These are phyloP conservation scores for Hypothenemus hampei DNA, from an alignment of 1,140 invertebrate species.

Conservation along the genomic window DNA sequence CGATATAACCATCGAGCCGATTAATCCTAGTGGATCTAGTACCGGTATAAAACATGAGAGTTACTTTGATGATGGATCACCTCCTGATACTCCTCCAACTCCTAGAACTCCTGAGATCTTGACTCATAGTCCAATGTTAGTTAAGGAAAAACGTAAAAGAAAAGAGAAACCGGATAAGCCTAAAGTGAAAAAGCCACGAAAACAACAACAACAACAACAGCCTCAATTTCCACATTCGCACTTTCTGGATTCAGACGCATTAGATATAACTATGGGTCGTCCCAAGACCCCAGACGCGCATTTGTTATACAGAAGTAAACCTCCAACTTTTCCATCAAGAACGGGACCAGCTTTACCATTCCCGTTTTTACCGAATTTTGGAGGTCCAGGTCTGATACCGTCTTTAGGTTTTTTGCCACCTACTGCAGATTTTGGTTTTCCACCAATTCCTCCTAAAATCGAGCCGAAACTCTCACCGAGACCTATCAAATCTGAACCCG, in stretches of 20 bases:
- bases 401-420: conserved; percentile 49
- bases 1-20: conserved; percentile 47
- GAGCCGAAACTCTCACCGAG: conserved; percentile 43
- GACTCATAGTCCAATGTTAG: conserved; percentile 45
- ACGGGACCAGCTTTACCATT: conserved; percentile 50
- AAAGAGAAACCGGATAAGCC: conserved; percentile 50
- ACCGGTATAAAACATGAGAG: conserved; percentile 32
- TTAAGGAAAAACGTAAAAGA: conserved; percentile 60
- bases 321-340: conserved; percentile 33
- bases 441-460: conserved; percentile 44
- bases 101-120: conserved; percentile 56
- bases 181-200: conserved; percentile 38
- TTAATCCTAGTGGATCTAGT: conserved; percentile 11
- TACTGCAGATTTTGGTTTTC: conserved; percentile 48
- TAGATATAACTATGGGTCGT: conserved; percentile 45
- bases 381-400: conserved; percentile 55
- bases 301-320: conserved; percentile 36
- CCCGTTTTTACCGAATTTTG: conserved; percentile 49
- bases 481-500: conserved; percentile 32
- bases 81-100: conserved; percentile 51
- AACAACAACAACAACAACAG: background rate
- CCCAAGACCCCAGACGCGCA: conserved; percentile 62
- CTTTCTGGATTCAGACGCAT: conserved; percentile 27
- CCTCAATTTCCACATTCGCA: conserved; percentile 11
- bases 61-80: conserved; percentile 53